Evolutionary conservation across 1,140 invertebrate species (phyloP).

Genomic region (Bombus polaris): DNA sequence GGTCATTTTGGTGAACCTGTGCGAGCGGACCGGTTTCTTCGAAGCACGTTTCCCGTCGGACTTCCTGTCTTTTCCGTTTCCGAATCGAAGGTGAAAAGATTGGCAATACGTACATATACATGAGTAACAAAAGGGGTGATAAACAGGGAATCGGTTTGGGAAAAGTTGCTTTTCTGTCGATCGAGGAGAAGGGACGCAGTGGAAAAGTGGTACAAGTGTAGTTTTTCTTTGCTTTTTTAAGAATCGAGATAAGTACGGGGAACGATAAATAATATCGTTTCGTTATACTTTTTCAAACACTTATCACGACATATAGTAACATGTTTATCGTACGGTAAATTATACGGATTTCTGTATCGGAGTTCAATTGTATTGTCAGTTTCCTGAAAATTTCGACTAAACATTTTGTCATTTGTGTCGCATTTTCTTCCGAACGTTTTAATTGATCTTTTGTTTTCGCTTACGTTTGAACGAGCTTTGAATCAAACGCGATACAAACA

Average conservation of each 20-base stretch:
- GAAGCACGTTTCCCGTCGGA: not conserved
- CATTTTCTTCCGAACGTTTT: not conserved
- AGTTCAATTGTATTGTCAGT: not conserved
- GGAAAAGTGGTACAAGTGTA: too few relatives aligned
- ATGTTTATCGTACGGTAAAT: too few relatives aligned
- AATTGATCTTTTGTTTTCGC: not conserved
- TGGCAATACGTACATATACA: too few relatives aligned
- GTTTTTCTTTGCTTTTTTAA: not conserved
- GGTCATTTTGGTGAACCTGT: slow-evolving; percentile 26
- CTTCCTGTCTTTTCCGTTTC: not conserved
- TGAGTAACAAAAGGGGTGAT: too few relatives aligned
- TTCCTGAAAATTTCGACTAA: not conserved
- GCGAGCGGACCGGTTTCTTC: slow-evolving; percentile 2
- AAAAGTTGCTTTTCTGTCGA: too few relatives aligned
- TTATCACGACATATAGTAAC: too few relatives aligned
- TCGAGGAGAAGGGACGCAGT: too few relatives aligned
- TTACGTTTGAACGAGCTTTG: not conserved
- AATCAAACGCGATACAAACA: too few relatives aligned
- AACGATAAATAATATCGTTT: not conserved
- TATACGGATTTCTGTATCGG: too few relatives aligned
- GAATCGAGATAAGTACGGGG: not conserved
- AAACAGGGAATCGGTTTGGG: too few relatives aligned
- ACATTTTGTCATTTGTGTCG: not conserved
- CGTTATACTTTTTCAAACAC: not conserved
- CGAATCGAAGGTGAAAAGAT: not conserved